A percentile compares a stretch with the other conserved stretches of the same genome.
Conservation (phyloP, 2,888 invertebrate species). For the Ephialtes manifestator region DNA sequence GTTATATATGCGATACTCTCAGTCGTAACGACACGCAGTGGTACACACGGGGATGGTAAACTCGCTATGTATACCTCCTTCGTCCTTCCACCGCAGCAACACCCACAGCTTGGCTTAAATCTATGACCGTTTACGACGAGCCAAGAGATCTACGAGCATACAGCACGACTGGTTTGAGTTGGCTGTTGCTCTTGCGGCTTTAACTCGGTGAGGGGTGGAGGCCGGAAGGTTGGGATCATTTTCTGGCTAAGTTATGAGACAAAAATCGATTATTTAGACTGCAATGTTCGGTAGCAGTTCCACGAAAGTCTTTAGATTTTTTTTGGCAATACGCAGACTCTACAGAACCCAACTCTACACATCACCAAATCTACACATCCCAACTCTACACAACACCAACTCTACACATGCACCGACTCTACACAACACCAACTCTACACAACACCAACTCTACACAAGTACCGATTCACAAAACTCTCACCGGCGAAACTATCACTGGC, state of each 20-base stretch:
- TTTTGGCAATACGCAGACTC: no score
- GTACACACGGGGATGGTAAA: conserved; percentile 12
- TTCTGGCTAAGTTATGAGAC: conserved; percentile 37
- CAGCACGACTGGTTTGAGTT: conserved; percentile 39
- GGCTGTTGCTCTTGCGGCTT: conserved; percentile 19
- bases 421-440: no score
- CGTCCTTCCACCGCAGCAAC: background rate
- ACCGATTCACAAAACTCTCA: no score
- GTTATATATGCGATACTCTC: background rate
- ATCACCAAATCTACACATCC: no score
- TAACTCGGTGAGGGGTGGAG: background rate
- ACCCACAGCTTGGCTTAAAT: conserved; percentile 36
- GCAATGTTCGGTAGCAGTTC: background rate
- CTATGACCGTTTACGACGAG: conserved; percentile 54
- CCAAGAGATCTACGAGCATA: conserved; percentile 57
- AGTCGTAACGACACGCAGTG: conserved; percentile 2
- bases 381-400: no score
- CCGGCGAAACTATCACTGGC: no score
- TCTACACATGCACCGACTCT: no score
- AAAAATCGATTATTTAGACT: conserved; percentile 25
- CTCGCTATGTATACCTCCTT: background rate
- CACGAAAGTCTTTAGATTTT: no score
- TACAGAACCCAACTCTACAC: no score
- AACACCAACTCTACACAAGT: no score
- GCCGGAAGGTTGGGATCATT: conserved; percentile 29